Evolutionary conservation across 2,113 vertebrate genomes (phyloP).

Genomic region (Coturnix japonica): DNA sequence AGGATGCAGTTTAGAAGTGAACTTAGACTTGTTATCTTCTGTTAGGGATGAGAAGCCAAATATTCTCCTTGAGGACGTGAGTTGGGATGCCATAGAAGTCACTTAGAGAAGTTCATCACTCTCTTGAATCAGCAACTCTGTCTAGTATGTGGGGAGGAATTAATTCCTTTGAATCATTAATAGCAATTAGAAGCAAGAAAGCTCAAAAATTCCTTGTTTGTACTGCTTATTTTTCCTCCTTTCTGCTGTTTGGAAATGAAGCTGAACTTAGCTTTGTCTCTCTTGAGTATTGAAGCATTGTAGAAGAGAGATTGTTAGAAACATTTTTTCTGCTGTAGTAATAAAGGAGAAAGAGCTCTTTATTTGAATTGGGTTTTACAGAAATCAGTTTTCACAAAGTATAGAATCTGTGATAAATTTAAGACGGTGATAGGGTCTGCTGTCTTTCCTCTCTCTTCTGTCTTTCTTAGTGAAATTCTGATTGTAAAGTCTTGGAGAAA

Average conservation of each 20-base stretch:
- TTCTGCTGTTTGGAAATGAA: neutral
- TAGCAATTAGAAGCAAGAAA: neutral
- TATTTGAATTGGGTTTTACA: neutral
- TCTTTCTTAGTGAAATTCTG: neutral
- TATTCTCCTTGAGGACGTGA: constrained; percentile 14
- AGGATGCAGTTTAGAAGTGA: constrained; percentile 23
- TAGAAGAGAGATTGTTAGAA: neutral
- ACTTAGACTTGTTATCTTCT: neutral
- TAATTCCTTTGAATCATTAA: neutral
- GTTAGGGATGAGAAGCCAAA: constrained; percentile 13
- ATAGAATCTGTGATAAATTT: neutral
- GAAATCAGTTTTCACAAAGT: neutral
- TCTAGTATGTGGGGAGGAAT: neutral
- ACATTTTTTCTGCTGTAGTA: neutral
- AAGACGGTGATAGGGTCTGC: neutral
- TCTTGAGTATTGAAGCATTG: neutral
- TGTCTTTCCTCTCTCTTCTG: neutral
- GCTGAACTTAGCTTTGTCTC: neutral
- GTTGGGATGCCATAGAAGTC: neutral
- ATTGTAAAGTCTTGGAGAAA: neutral
- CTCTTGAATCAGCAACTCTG: neutral
- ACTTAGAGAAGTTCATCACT: neutral
- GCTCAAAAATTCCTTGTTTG: neutral
- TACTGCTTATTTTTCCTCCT: neutral
- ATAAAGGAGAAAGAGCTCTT: neutral